Percentiles rank a stretch among this genome's conserved stretches.
Evolutionary conservation across 1,140 invertebrate species (phyloP).

Genomic region (Anagrus nilaparvatae): DNA sequence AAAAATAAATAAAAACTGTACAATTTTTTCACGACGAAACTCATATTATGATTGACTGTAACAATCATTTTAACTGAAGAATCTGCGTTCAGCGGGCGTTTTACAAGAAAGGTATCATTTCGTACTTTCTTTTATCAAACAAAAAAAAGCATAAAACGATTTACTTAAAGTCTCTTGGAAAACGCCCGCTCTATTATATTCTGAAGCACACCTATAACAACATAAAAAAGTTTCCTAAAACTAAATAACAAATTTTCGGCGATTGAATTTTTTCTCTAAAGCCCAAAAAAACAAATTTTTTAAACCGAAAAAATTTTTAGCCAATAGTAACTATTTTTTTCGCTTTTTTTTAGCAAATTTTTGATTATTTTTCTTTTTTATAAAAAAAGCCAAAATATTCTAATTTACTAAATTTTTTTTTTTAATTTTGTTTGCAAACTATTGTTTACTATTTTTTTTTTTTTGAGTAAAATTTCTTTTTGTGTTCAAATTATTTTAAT

Average conservation of each 20-base stretch:
- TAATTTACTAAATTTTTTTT: constrained; percentile 2
- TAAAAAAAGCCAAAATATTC: too few species aligned
- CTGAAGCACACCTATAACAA: too few species aligned
- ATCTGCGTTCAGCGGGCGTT: constrained; percentile 16
- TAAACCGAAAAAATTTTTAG: too few species aligned
- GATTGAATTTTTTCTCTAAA: constrained; percentile 5
- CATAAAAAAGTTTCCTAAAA: constrained; percentile 17
- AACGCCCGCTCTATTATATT: constrained; percentile 3
- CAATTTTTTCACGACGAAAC: too few species aligned
- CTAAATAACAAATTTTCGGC: constrained; percentile 28
- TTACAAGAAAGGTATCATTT: constrained; percentile 16
- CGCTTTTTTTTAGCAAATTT: not conserved
- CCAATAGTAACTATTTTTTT: too few species aligned
- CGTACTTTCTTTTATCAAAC: not conserved
- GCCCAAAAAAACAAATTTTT: not conserved
- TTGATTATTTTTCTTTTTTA: not conserved
- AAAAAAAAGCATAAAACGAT: constrained; percentile 4
- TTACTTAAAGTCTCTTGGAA: constrained; percentile 8
- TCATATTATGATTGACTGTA: too few species aligned
- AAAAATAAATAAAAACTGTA: too few species aligned
- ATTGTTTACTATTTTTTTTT: too few species aligned
- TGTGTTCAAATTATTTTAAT: too few species aligned
- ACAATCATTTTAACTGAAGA: too few species aligned
- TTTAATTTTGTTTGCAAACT: too few species aligned
- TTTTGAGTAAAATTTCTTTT: too few species aligned